Evolutionary conservation across 2,797 vertebrate genomes (phyloP).

Genomic region (Columba guinea): DNA sequence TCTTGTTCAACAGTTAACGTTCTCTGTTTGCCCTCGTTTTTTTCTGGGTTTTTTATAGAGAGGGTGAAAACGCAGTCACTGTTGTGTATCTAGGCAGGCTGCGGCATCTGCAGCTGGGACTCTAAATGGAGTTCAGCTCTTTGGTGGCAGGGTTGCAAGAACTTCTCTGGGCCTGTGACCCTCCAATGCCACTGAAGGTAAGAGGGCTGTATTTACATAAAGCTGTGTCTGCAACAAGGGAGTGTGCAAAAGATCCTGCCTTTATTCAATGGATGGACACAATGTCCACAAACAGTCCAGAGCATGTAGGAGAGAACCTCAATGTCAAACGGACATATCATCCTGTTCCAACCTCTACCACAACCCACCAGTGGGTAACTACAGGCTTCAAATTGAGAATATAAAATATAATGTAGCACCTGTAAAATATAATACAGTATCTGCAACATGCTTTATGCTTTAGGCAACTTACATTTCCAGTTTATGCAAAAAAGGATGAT

Average conservation of each 20-base stretch:
- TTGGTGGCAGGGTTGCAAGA: background rate
- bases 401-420: background rate
- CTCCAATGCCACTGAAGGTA: background rate
- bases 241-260: background rate
- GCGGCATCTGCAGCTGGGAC: background rate
- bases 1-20: background rate
- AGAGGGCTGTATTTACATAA: background rate
- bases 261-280: background rate
- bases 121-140: background rate
- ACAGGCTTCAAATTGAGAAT: constrained; percentile 51
- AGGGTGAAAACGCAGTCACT: background rate
- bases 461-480: background rate
- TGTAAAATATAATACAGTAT: background rate
- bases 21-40: background rate
- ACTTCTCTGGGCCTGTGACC: background rate
- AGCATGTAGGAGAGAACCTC: background rate
- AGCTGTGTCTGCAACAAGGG: background rate
- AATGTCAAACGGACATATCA: background rate
- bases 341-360: background rate
- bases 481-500: background rate
- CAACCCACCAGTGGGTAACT: constrained; percentile 26
- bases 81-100: background rate
- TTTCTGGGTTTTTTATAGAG: background rate
- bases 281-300: background rate
- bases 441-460: background rate